Conservation (phyloP, 2,888 invertebrate species). For the Bombyx huttoni region DNA sequence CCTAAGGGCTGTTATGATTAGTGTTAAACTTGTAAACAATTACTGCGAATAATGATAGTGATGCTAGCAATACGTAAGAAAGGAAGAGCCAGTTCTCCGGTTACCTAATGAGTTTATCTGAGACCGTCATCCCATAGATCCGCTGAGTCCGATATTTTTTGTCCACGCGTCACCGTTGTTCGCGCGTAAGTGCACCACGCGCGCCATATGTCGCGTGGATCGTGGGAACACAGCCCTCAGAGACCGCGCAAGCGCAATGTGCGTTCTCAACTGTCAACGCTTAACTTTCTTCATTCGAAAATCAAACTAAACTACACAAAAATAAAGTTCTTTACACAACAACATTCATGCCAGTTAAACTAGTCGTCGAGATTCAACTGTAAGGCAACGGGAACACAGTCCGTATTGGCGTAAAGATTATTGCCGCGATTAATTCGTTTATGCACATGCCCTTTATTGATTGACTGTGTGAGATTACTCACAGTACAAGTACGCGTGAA, state of each 20-base stretch:
- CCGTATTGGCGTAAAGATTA: background rate
- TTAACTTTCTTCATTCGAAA: conserved; percentile 17
- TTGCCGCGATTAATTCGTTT: conserved; percentile 19
- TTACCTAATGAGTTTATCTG: conserved; percentile 37
- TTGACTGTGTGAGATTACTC: conserved; percentile 47
- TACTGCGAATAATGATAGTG: background rate
- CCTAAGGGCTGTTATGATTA: no score
- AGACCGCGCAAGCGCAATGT: conserved; percentile 56
- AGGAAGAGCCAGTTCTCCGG: conserved; percentile 19
- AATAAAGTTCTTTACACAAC: conserved; percentile 27
- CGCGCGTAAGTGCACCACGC: conserved; percentile 51
- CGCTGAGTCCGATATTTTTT: conserved; percentile 61
- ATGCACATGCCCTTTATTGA: conserved; percentile 51
- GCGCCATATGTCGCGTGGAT: conserved; percentile 68
- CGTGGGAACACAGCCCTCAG: conserved; percentile 49
- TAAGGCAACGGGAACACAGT: conserved; percentile 3
- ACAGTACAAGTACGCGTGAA: conserved; percentile 42
- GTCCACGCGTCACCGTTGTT: conserved; percentile 64
- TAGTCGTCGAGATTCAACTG: conserved; percentile 5
- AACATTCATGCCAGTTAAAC: conserved; percentile 6
- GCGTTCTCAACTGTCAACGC: conserved; percentile 51
- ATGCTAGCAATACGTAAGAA: background rate
- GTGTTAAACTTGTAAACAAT: background rate
- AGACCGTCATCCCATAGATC: conserved; percentile 51
- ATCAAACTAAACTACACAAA: conserved; percentile 15